phyloP scores from a whole-genome alignment of 2,888 invertebrate genomes.

The Brachylomia viminalis region DNA sequence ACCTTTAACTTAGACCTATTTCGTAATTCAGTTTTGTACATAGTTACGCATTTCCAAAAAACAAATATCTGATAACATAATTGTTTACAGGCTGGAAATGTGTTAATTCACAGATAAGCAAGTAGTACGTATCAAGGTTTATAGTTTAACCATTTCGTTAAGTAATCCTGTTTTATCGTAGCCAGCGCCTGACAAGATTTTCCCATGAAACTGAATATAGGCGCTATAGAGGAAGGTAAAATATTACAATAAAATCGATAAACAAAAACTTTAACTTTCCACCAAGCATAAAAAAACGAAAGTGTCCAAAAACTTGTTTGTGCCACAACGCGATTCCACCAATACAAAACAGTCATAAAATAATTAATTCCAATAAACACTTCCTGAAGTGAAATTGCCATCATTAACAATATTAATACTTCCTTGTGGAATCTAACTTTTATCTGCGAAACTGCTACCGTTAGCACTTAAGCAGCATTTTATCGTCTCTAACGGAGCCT shows the following conservation, averaged over 20 bases:
- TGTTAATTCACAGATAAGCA: too few relatives aligned
- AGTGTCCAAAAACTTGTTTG: slow-evolving; percentile 48
- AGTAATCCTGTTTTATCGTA: neutral
- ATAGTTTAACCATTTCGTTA: neutral
- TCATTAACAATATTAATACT: slow-evolving; percentile 57
- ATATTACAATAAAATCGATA: neutral
- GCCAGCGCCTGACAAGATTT: rapidly evolving
- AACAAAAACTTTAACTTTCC: slow-evolving; percentile 33
- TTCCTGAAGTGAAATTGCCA: slow-evolving; percentile 56
- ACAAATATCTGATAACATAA: too few relatives aligned
- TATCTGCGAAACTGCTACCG: slow-evolving; percentile 72
- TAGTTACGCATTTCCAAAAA: too few relatives aligned
- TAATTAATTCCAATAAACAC: slow-evolving; percentile 30
- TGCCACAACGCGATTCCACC: slow-evolving; percentile 5
- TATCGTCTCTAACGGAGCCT: slow-evolving; percentile 78
- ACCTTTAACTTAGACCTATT: neutral
- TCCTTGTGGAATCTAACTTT: slow-evolving; percentile 50
- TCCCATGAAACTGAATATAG: neutral
- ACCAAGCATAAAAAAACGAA: slow-evolving; percentile 45
- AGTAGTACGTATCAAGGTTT: neutral
- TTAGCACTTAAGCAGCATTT: slow-evolving; percentile 76
- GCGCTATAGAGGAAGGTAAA: neutral
- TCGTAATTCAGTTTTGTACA: neutral
- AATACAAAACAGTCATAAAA: slow-evolving; percentile 19
- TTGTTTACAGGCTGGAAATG: too few relatives aligned